A percentile compares a stretch with the other conserved stretches of the same genome.
Conservation (phyloP, 64 coral and sea anemone genomes). For the Orbicella faveolata region DNA sequence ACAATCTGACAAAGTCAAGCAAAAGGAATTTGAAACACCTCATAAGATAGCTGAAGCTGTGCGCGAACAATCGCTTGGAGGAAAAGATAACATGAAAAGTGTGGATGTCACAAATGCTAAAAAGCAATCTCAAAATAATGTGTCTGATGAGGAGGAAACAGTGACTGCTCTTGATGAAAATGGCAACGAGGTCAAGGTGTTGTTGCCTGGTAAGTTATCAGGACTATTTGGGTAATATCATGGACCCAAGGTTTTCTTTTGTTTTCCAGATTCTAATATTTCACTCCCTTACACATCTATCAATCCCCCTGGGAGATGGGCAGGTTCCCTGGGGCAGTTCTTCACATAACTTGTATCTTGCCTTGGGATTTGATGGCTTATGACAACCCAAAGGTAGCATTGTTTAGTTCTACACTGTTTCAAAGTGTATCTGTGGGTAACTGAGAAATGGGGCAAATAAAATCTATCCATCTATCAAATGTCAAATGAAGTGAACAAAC, state of each 20-base stretch:
- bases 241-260: neutral
- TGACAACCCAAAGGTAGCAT: too few relatives aligned
- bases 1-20: slow-evolving; percentile 23
- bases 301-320: too few relatives aligned
- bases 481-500: too few relatives aligned
- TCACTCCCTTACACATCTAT: too few relatives aligned
- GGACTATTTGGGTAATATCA: neutral
- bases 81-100: slow-evolving; percentile 47
- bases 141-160: neutral
- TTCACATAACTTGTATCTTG: too few relatives aligned
- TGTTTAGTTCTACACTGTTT: too few relatives aligned
- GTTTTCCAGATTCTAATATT: neutral
- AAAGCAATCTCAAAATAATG: slow-evolving; percentile 22
- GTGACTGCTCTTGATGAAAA: slow-evolving; percentile 20
- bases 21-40: slow-evolving; percentile 40
- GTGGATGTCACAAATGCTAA: slow-evolving; percentile 15
- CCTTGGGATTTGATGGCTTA: too few relatives aligned
- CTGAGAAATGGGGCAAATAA: too few relatives aligned
- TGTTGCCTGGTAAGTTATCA: neutral
- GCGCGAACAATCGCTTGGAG: slow-evolving; percentile 18
- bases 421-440: too few relatives aligned
- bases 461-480: too few relatives aligned
- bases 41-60: slow-evolving; percentile 30
- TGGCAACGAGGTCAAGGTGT: neutral
- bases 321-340: too few relatives aligned